phyloP scores from a whole-genome alignment of 2,888 invertebrate species.

The Coelinius sp. region DNA sequence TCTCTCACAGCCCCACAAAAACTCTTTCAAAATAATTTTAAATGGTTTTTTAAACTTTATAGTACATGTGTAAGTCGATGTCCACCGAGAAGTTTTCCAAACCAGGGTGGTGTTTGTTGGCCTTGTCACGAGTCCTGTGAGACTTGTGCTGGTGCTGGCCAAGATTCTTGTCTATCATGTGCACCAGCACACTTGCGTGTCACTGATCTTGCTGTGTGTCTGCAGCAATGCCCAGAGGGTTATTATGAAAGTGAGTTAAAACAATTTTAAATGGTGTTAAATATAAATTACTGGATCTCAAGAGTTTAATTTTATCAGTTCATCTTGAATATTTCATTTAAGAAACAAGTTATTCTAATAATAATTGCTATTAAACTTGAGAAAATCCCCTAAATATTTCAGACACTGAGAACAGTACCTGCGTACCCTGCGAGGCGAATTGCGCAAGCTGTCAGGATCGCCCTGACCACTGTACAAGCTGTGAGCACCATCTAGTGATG shows the following conservation, averaged over 20 bases:
- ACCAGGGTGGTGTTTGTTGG: conserved; percentile 85
- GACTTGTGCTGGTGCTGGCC: conserved; percentile 89
- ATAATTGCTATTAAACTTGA: neutral
- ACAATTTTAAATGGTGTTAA: neutral
- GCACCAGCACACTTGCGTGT: conserved; percentile 87
- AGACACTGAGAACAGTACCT: conserved; percentile 82
- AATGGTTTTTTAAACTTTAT: conserved; percentile 39
- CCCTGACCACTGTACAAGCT: conserved; percentile 87
- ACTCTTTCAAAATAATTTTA: conserved; percentile 8
- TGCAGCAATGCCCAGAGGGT: conserved; percentile 91
- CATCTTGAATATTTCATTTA: neutral
- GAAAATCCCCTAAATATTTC: conserved; percentile 15
- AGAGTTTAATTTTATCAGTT: neutral
- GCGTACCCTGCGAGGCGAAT: conserved; percentile 88
- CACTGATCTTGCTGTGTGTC: conserved; percentile 87
- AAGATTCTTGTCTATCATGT: conserved; percentile 88
- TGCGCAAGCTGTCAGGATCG: conserved; percentile 88
- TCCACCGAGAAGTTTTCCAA: conserved; percentile 87
- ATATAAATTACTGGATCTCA: neutral
- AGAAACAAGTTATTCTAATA: neutral
- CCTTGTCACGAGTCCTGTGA: conserved; percentile 92
- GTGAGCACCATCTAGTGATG: conserved; percentile 89
- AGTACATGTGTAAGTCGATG: conserved; percentile 89
- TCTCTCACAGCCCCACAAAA: neutral
- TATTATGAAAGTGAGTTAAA: conserved; percentile 83